phyloP scores from a whole-genome alignment of 2,113 vertebrate genomes.

The Rhinogobius similis region DNA sequence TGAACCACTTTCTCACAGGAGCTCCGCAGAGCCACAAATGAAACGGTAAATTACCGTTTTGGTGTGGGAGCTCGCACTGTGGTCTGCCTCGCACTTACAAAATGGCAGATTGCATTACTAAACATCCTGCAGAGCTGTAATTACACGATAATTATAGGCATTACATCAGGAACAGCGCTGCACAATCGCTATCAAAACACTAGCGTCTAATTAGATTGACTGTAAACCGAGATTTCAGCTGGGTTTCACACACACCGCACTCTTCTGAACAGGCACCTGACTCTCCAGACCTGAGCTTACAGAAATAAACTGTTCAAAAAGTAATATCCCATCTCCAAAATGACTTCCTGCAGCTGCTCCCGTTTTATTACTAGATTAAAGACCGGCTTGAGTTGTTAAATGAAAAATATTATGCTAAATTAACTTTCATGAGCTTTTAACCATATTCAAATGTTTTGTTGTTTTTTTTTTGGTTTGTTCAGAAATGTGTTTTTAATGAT shows the following conservation, averaged over 20 bases:
- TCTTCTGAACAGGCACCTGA: neutral
- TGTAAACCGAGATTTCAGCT: constrained; percentile 34
- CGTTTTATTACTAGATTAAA: no score
- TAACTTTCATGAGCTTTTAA: no score
- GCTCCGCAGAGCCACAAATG: neutral
- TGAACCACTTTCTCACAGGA: constrained; percentile 1
- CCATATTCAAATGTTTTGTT: no score
- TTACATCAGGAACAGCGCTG: constrained; percentile 56
- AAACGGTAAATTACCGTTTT: constrained; percentile 9
- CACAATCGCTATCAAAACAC: constrained; percentile 57
- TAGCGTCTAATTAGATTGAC: constrained; percentile 36
- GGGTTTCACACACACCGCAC: neutral
- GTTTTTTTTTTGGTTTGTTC: no score
- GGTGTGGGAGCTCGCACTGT: constrained; percentile 22
- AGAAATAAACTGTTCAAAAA: neutral
- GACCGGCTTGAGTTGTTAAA: no score
- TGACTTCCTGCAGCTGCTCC: neutral
- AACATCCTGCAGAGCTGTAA: constrained; percentile 59
- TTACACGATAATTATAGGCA: constrained; percentile 65
- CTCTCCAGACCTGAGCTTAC: neutral
- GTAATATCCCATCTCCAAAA: neutral
- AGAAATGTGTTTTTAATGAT: no score
- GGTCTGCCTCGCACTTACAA: constrained; percentile 44
- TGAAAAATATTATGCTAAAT: no score
- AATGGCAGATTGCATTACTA: constrained; percentile 59